Base-by-base conservation (phyloP, 2,888 invertebrate species). In the Leucoptera coffeella region DNA sequence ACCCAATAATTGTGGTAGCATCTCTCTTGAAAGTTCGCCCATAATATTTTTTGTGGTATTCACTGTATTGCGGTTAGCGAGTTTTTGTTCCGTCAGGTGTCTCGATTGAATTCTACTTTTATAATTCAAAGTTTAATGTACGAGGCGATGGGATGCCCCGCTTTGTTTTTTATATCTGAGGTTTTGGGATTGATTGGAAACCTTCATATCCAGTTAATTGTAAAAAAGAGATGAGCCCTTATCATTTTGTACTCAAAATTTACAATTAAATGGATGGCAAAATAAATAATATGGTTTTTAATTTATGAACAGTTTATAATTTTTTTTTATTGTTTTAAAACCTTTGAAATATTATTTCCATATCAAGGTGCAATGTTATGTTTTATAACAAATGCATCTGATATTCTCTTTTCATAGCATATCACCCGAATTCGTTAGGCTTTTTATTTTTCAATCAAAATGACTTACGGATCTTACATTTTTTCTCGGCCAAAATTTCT, bases 401-500 rank as follows among this genome's bases (percentile, higher is more conserved):
- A n/a, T n/a, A 14, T 22, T n/a, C 9, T 22, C 25, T 14, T 12
- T 25, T 22, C 21, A 25, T 11, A 20, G 29, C 26, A 25, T 25
- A 30, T 28, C 30, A 27, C 23, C 17, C 14, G 19, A 13, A 25
- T 65, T 64, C 49, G 61, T 43, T 34, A 54, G 55, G 61, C 45
- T 50, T 54, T 57, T 65, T 67, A 67, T 64, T 65, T 64, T 69
- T 45, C 62, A 64, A 69, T 69, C 62, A 59, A 64, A 59, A 60
- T 57, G 53, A 48, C 51, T 57, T 50, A 50, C 56, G 59, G 62
- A 61, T 61, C 45, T 47, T 36, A 40, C 38, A 38, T 45, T 46
- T 50, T 57, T 50, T 39, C 48, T 52, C 46, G 40, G 31, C 30
- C 36, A 37, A 40, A 41, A 47, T 44, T 40, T 37, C 28, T n/a